A percentile compares a stretch with the other conserved stretches of the same genome.
phyloP scores from a whole-genome alignment of 2,797 vertebrate genomes.

The Kryptopterus vitreolus region DNA sequence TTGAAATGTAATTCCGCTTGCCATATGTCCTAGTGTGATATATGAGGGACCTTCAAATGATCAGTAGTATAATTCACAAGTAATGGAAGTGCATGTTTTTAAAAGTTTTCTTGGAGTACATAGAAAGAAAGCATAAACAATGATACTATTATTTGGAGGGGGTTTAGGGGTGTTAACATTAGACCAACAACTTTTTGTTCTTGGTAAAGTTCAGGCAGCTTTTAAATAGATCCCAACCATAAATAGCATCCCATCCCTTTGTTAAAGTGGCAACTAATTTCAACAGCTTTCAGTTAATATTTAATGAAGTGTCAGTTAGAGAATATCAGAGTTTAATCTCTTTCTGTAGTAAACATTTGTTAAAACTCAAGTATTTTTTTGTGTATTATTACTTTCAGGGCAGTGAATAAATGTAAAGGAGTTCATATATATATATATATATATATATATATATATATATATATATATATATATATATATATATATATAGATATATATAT shows the following conservation, averaged over 20 bases:
- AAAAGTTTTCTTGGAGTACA: conserved; percentile 12
- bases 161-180: not conserved
- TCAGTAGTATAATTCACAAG: conserved; percentile 15
- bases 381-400: not conserved
- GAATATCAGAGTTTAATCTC: not conserved
- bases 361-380: not conserved
- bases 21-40: conserved; percentile 33
- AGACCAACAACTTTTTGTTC: not conserved
- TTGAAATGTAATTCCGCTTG: conserved; percentile 53
- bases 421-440: no score
- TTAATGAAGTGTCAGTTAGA: not conserved
- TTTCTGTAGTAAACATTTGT: not conserved
- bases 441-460: no score
- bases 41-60: conserved; percentile 49
- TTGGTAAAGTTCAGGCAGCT: not conserved
- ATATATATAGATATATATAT: no score
- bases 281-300: not conserved
- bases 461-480: no score
- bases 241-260: not conserved
- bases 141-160: no score
- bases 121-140: not conserved
- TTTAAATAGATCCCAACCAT: not conserved
- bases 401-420: not conserved
- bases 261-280: not conserved
- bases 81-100: conserved; percentile 36